Percentiles rank a stretch among this genome's conserved stretches.
phyloP scores from a whole-genome alignment of 2,888 invertebrate species.

The Labia minor region DNA sequence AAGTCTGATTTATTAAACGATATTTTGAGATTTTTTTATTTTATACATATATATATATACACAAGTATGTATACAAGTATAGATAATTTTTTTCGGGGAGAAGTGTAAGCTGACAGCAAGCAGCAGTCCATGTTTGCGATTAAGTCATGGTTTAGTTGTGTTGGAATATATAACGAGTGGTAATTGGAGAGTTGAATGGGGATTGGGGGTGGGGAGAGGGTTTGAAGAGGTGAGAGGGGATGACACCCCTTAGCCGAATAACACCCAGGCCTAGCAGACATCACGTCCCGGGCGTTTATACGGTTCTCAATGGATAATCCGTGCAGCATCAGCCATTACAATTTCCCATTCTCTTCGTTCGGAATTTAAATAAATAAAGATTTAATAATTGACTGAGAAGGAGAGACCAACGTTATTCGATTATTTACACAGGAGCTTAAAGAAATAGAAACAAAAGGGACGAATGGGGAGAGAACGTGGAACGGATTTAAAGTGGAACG shows the following conservation, averaged over 20 bases:
- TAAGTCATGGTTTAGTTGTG: neutral
- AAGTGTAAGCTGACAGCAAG: neutral
- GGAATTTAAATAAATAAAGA: conserved; percentile 7
- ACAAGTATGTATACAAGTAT: too few species aligned
- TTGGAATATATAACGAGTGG: neutral
- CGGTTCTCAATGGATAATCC: neutral
- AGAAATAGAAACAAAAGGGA: too few species aligned
- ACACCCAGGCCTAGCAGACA: neutral
- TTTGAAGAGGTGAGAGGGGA: too few species aligned
- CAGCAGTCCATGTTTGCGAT: neutral
- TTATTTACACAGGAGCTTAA: too few species aligned
- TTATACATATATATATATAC: too few species aligned
- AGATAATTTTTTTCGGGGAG: neutral
- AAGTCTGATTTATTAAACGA: neutral
- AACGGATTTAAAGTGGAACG: too few species aligned
- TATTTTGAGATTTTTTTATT: neutral
- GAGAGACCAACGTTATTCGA: neutral
- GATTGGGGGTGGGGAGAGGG: neutral
- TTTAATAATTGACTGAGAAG: neutral
- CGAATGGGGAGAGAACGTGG: too few species aligned
- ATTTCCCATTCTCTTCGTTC: neutral
- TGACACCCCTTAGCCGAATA: neutral
- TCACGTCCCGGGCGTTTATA: neutral
- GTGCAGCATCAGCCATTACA: neutral
- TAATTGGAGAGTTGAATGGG: neutral